Conservation (phyloP, 1,140 invertebrate genomes). For the Procambarus clarkii region DNA sequence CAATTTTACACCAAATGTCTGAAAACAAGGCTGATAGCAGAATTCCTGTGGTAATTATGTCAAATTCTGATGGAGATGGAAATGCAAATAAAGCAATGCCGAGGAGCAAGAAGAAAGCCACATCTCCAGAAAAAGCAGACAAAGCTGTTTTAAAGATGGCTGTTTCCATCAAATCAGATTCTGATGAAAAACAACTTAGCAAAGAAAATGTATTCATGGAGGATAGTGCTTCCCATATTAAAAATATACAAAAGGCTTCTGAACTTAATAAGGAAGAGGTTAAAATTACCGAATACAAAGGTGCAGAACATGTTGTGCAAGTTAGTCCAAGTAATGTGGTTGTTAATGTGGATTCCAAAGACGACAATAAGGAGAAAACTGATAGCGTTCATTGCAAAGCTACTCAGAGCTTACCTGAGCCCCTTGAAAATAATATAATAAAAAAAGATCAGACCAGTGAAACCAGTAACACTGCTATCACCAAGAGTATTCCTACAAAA, state of each 20-base stretch:
- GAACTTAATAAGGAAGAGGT: not conserved
- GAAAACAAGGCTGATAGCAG: conserved; percentile 25
- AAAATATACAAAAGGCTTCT: not conserved
- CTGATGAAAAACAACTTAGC: not conserved
- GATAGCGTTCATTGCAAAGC: not conserved
- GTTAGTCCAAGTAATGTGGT: not conserved
- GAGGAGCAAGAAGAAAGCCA: conserved; percentile 10
- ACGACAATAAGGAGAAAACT: not conserved
- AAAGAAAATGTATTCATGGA: not conserved
- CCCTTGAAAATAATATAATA: not conserved
- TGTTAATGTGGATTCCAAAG: not conserved
- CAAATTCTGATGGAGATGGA: conserved; percentile 25
- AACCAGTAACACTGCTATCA: not conserved
- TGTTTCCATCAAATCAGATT: not conserved
- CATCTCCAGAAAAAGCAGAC: not conserved
- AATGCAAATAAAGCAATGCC: conserved; percentile 13
- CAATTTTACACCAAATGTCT: conserved; percentile 13
- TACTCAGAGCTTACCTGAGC: not conserved
- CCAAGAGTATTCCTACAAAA: not conserved
- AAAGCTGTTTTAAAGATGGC: conserved; percentile 29
- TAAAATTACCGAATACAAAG: not conserved
- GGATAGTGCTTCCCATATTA: not conserved
- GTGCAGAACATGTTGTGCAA: no score
- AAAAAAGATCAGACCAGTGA: not conserved
- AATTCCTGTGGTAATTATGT: conserved; percentile 45